Evolutionary conservation across 2,888 invertebrate species (phyloP).

Genomic region (Ctena decussata): DNA sequence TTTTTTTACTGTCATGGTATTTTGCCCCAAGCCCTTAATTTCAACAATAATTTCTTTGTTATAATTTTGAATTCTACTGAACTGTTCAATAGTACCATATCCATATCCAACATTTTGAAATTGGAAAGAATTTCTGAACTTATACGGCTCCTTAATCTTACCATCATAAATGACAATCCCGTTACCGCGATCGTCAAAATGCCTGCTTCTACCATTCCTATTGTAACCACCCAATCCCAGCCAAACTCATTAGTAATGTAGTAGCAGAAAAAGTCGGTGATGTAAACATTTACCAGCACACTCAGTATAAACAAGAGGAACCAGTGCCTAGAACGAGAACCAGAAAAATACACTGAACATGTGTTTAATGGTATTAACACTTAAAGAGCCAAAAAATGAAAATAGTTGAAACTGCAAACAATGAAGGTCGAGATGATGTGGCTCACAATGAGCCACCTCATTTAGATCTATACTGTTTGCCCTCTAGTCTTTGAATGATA

Average conservation of each 20-base stretch:
- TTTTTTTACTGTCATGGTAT: too few species aligned
- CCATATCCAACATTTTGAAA: not conserved
- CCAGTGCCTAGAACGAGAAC: conserved; percentile 91
- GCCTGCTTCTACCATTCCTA: conserved; percentile 77
- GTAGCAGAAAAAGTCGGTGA: conserved; percentile 90
- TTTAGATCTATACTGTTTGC: too few species aligned
- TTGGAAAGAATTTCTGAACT: not conserved
- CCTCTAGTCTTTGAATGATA: too few species aligned
- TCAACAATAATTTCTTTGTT: too few species aligned
- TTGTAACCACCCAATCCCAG: conserved; percentile 80
- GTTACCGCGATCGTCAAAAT: conserved; percentile 75
- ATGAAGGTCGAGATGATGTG: too few species aligned
- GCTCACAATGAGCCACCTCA: too few species aligned
- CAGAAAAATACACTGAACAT: not conserved
- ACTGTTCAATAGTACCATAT: too few species aligned
- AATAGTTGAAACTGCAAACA: too few species aligned
- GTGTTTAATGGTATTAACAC: not conserved
- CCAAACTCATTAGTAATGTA: conserved; percentile 74
- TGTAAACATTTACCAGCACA: conserved; percentile 95
- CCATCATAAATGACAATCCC: conserved; percentile 80
- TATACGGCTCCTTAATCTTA: conserved; percentile 66
- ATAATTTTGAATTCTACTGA: too few species aligned
- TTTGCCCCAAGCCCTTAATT: too few species aligned
- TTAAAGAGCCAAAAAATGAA: too few species aligned
- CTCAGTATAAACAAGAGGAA: conserved; percentile 96